Evolutionary conservation across 2,888 invertebrate genomes (phyloP).

Genomic region (Drosophila mettleri): DNA sequence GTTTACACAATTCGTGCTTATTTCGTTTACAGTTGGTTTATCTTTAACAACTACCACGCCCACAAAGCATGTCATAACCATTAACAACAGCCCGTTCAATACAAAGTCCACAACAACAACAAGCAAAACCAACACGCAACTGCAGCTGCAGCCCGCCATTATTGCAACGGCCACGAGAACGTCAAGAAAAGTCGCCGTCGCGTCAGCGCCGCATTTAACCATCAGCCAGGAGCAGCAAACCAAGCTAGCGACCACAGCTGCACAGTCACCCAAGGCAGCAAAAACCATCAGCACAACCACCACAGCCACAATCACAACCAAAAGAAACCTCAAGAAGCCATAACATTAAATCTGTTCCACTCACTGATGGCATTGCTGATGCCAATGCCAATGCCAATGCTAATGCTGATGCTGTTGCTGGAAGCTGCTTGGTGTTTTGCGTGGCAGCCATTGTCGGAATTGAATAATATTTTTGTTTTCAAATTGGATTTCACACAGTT

Average conservation of each 20-base stretch:
- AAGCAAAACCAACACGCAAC: constrained; percentile 36
- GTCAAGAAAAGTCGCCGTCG: constrained; percentile 56
- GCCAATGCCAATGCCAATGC: constrained; percentile 4
- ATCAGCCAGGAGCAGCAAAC: constrained; percentile 25
- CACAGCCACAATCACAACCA: constrained; percentile 43
- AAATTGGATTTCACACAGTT: constrained; percentile 31
- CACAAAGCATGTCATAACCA: constrained; percentile 92
- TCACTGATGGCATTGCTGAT: constrained; percentile 11
- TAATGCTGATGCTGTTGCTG: constrained; percentile 10
- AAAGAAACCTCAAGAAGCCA: constrained; percentile 54
- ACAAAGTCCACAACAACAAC: constrained; percentile 38
- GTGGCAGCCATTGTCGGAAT: constrained; percentile 18
- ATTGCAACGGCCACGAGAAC: constrained; percentile 56
- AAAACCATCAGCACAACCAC: constrained; percentile 42
- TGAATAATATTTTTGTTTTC: constrained; percentile 36
- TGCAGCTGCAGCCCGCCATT: constrained; percentile 60
- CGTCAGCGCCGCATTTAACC: constrained; percentile 53
- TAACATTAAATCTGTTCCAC: constrained; percentile 16
- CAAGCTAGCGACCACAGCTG: constrained; percentile 36
- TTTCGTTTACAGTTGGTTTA: constrained; percentile 91
- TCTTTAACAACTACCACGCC: constrained; percentile 85
- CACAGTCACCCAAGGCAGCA: constrained; percentile 33
- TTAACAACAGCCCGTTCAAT: constrained; percentile 74
- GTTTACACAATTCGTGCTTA: constrained; percentile 68
- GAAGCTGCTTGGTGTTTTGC: constrained; percentile 26